Evolutionary conservation across 23 tunicate species (phyloP), one percentile per base, ranked within the genome.

Genomic region (Clavelina lepadiformis): DNA sequence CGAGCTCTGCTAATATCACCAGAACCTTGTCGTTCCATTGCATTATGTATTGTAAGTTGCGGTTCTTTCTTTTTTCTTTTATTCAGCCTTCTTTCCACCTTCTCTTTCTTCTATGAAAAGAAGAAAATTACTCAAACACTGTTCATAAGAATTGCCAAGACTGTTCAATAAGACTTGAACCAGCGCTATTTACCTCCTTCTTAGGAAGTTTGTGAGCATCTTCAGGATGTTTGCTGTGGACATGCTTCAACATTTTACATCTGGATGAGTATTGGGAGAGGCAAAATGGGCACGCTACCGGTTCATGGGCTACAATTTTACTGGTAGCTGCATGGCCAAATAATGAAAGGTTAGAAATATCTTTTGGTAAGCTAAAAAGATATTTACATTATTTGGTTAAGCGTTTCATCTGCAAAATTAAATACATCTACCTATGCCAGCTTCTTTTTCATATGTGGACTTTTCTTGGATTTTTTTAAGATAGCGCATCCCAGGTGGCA

Each of bases 261-360:
- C 47, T 61, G 57, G 56, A 56, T 11, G 93, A 35, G 56, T 84
- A 84, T 57, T 84, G 83, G 20, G 75, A 69, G 4, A 66, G 82
- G 32, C 93, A 84, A 35, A 76, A 63, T 2, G 83, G 83, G 35
- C 93, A 84, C 24, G 8, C 30, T 1, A 32, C 22, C 4, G 83
- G 93, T 4, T 69, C 23, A 26, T 53, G 20, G 6, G 53, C 33
- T 25, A 65, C 53, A 6, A 18, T n/a, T 30, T 46, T 61, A 38
- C 49, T 55, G 1, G 37, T 28, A 8, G 56, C 78, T 72, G 34
- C 31, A 69, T 20, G 33, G 25, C 24, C n/a, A 36, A 6, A 58
- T 4, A 15, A 44, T 11, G 15, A 15, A 44, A 11, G 49, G 15
- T 44, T 15, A 44, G 13, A 44, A 44, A 44, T 11, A 11, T 15